These are phyloP conservation scores for Naja naja DNA, from an alignment of 2,113 vertebrate genomes.

Conservation along the genomic window DNA sequence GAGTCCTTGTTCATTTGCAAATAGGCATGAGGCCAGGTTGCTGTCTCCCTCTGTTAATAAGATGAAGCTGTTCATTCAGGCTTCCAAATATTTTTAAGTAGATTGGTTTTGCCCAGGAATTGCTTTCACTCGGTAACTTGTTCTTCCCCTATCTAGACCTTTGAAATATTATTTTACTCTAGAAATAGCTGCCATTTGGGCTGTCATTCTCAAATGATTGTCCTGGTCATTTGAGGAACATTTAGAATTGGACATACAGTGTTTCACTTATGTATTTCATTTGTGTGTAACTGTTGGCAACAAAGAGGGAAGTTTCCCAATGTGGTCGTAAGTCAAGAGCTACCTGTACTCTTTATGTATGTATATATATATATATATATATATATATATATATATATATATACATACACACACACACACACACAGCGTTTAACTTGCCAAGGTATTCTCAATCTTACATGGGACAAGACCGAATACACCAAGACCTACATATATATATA, in stretches of 20 bases:
- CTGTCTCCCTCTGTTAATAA: background rate
- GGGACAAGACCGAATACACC: no score
- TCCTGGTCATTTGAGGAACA: background rate
- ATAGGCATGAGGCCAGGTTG: background rate
- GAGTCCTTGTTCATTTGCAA: background rate
- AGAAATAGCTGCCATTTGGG: background rate
- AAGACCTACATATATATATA: no score
- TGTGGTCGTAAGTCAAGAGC: background rate
- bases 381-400: no score
- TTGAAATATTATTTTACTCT: background rate
- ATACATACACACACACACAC: no score
- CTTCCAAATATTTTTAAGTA: background rate
- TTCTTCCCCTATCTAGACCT: no score
- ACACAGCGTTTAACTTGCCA: no score
- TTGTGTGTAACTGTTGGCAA: background rate
- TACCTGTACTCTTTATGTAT: no score
- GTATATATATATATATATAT: no score
- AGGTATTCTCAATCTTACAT: no score
- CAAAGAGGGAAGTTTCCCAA: background rate
- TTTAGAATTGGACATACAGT: background rate
- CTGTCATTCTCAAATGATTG: background rate
- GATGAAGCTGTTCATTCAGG: background rate
- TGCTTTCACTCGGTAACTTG: background rate
- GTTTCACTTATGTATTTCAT: background rate
- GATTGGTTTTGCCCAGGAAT: background rate